Evolutionary conservation across 2,888 invertebrate species (phyloP).

Genomic region (Zaprionus lineosus): DNA sequence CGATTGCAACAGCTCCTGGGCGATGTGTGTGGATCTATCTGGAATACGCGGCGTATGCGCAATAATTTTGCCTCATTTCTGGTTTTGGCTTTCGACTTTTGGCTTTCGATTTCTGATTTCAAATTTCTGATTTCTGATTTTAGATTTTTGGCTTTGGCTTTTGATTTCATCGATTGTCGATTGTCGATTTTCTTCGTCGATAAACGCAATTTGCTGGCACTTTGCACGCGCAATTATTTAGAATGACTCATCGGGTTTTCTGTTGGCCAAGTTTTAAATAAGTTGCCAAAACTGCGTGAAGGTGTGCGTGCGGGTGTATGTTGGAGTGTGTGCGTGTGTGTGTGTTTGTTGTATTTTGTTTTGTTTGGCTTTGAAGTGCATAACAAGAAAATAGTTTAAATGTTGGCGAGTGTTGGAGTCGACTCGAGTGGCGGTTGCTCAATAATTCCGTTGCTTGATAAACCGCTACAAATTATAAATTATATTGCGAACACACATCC

Average conservation of each 20-base stretch:
- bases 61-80: constrained; percentile 27
- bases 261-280: constrained; percentile 50
- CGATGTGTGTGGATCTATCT: constrained; percentile 61
- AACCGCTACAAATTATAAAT: constrained; percentile 77
- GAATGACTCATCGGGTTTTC: constrained; percentile 73
- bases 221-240: constrained; percentile 69
- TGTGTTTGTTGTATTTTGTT: constrained; percentile 27
- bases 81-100: constrained; percentile 7
- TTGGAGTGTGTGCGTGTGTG: too few relatives aligned
- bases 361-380: constrained; percentile 55
- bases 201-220: constrained; percentile 33
- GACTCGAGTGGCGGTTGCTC: constrained; percentile 72
- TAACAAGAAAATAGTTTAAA: constrained; percentile 76
- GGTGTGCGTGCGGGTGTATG: too few relatives aligned
- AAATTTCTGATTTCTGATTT: constrained; percentile 41
- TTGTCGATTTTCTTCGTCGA: too few relatives aligned
- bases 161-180: constrained; percentile 48
- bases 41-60: constrained; percentile 64
- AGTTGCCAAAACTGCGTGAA: constrained; percentile 57
- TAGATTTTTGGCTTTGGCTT: not conserved
- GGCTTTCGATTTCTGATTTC: constrained; percentile 5
- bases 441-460: constrained; percentile 75
- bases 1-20: constrained; percentile 72
- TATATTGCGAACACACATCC: too few relatives aligned
- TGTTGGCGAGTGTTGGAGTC: constrained; percentile 62